Conservation (phyloP, 2,113 vertebrate genomes). For the Daphoenositta chrysoptera region DNA sequence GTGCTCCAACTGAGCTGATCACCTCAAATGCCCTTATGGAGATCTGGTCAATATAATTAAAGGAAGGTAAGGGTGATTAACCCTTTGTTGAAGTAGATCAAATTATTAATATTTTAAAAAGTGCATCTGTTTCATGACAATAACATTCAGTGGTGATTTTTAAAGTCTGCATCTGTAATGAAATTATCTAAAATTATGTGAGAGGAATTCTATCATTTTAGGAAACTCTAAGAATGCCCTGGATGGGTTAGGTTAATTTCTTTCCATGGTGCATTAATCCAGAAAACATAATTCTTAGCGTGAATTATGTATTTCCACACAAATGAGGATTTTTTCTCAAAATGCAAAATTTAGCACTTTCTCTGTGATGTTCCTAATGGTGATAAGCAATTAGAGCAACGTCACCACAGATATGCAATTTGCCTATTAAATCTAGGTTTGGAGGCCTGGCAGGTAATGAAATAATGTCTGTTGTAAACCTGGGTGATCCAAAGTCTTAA, state of each 20-base stretch:
- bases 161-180: background rate
- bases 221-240: background rate
- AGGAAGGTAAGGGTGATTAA: background rate
- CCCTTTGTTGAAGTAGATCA: background rate
- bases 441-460: background rate
- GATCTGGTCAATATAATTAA: background rate
- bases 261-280: background rate
- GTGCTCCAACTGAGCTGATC: background rate
- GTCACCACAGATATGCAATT: background rate
- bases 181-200: background rate
- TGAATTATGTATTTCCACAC: background rate
- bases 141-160: background rate
- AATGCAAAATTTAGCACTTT: background rate
- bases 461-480: background rate
- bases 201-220: background rate
- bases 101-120: background rate
- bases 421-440: background rate
- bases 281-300: background rate
- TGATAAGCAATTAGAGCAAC: background rate
- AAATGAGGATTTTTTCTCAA: background rate
- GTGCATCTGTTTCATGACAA: background rate
- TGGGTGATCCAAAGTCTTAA: background rate
- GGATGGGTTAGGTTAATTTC: background rate
- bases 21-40: background rate
- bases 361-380: background rate